Percentiles rank a stretch among this genome's conserved stretches.
Evolutionary conservation across 2,888 invertebrate genomes (phyloP).

Genomic region (Esperia sulphurella): DNA sequence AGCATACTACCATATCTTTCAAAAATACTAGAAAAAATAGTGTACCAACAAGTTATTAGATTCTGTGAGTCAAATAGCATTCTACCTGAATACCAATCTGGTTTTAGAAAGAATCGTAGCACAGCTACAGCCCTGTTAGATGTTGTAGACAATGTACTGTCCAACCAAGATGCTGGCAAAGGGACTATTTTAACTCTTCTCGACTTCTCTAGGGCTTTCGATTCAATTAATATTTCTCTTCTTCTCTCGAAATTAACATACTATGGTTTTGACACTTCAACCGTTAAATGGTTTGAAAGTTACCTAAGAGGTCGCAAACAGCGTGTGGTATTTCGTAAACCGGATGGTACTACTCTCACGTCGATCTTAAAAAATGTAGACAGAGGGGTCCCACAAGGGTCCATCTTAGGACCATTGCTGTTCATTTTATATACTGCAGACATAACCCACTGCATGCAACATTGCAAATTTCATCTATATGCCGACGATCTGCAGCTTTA

Average conservation of each 20-base stretch:
- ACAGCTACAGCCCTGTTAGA: conserved; percentile 4
- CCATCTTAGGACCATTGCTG: conserved; percentile 14
- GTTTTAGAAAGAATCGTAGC: conserved; percentile 2
- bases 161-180: not conserved
- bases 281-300: conserved; percentile 16
- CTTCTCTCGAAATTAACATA: not conserved
- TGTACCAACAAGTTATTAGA: not conserved
- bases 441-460: not conserved
- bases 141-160: not conserved
- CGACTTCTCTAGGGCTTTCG: conserved; percentile 5
- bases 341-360: not conserved
- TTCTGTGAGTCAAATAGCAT: not conserved
- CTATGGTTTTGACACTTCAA: not conserved
- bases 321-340: conserved; percentile 3
- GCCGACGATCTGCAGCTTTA: conserved; percentile 15
- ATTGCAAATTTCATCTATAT: conserved; percentile 13
- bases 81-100: conserved; percentile 3
- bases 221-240: not conserved
- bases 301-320: conserved; percentile 11
- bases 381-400: conserved; percentile 14
- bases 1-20: conserved; percentile 13
- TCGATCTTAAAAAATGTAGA: not conserved
- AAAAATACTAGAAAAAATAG: conserved; percentile 12
- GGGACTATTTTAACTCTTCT: conserved; percentile 1
- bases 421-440: conserved; percentile 15